phyloP scores from a whole-genome alignment of 2,888 invertebrate genomes.

The Amphipoea oculea region DNA sequence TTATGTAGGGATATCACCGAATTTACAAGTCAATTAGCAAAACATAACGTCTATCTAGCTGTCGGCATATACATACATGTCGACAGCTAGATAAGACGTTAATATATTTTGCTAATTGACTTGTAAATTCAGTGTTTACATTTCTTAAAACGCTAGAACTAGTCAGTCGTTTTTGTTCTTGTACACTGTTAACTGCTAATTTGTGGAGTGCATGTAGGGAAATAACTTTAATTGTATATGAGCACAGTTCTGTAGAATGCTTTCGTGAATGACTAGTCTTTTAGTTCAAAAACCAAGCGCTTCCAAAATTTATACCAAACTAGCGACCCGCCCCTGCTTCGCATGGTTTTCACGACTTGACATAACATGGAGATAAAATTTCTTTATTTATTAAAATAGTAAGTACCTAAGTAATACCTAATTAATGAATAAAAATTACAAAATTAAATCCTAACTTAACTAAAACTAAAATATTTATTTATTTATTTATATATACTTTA shows the following conservation, averaged over 20 bases:
- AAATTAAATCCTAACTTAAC: too few species aligned
- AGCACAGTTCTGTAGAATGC: slow-evolving; percentile 7
- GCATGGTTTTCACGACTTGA: not conserved
- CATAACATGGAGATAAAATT: not conserved
- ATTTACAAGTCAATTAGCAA: too few species aligned
- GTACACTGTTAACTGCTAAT: slow-evolving; percentile 3
- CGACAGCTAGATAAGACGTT: slow-evolving; percentile 4
- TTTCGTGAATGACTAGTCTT: not conserved
- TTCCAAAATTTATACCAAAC: not conserved
- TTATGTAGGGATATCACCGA: not conserved
- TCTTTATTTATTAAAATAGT: too few species aligned
- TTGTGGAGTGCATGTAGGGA: not conserved
- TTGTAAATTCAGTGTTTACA: slow-evolving; percentile 29
- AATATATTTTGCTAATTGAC: slow-evolving; percentile 38
- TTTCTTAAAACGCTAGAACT: slow-evolving; percentile 9
- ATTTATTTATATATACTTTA: too few species aligned
- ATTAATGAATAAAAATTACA: too few species aligned
- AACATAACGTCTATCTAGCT: too few species aligned
- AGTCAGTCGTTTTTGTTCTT: not conserved
- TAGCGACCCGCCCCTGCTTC: not conserved
- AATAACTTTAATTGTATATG: slow-evolving; percentile 15
- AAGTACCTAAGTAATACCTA: too few species aligned
- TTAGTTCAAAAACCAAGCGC: not conserved
- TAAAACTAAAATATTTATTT: too few species aligned
- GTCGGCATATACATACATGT: too few species aligned